Evolutionary conservation across 2,888 invertebrate genomes (phyloP).

Genomic region (Cepaea hortensis): DNA sequence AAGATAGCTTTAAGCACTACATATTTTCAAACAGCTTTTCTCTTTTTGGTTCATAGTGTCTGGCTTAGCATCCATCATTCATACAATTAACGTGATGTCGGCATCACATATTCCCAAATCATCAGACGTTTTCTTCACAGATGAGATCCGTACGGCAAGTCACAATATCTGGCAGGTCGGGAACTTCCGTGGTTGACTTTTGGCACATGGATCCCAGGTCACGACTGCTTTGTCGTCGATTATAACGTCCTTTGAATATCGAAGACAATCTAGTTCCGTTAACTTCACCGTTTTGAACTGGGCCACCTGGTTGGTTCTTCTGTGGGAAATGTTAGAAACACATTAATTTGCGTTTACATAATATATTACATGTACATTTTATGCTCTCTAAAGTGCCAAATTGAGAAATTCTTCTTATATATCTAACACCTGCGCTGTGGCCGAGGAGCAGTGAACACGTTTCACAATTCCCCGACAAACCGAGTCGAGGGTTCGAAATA

Average conservation of each 20-base stretch:
- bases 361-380: not conserved
- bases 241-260: slow-evolving; percentile 37
- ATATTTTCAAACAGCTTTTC: no score
- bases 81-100: not conserved
- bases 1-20: no score
- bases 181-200: slow-evolving; percentile 19
- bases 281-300: slow-evolving; percentile 19
- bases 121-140: slow-evolving; percentile 43
- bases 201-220: slow-evolving; percentile 12
- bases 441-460: no score
- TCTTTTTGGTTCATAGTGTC: no score
- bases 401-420: no score
- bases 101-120: not conserved
- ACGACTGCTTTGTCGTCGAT: slow-evolving; percentile 36
- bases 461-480: no score
- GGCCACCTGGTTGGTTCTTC: slow-evolving; percentile 5
- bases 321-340: not conserved
- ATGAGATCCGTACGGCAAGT: slow-evolving; percentile 42
- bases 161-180: slow-evolving; percentile 38
- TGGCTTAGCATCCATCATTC: no score
- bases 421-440: no score
- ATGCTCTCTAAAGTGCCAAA: not conserved
- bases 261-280: slow-evolving; percentile 23
- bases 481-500: no score
- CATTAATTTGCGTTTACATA: not conserved